Evolutionary conservation across 2,888 invertebrate genomes (phyloP).

Genomic region (Microctonus aethiopoides): DNA sequence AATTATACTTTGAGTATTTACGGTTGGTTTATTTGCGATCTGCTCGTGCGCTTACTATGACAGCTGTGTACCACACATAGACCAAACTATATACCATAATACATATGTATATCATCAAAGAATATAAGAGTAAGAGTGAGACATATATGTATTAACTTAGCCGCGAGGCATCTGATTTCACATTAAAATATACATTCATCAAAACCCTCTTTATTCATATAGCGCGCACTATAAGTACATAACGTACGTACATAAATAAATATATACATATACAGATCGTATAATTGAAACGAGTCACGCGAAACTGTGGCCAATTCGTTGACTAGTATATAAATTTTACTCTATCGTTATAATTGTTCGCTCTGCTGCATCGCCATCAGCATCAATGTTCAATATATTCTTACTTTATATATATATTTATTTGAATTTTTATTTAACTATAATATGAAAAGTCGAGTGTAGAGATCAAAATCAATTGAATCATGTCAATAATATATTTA

Average conservation of each 20-base stretch:
- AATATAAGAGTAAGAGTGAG: background rate
- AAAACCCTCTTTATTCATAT: no score
- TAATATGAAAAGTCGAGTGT: no score
- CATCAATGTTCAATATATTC: background rate
- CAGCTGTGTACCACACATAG: slow-evolving; percentile 43
- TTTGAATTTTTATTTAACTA: slow-evolving; percentile 9
- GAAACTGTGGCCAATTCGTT: slow-evolving; percentile 54
- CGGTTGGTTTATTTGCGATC: slow-evolving; percentile 60
- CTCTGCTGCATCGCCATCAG: background rate
- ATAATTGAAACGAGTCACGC: slow-evolving; percentile 59
- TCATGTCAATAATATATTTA: background rate
- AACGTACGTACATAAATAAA: background rate
- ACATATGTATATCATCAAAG: no score
- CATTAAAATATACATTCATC: no score
- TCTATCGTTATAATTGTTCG: background rate
- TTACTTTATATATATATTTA: no score
- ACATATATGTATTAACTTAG: slow-evolving; percentile 31
- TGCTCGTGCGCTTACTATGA: slow-evolving; percentile 37
- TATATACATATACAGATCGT: slow-evolving; percentile 28
- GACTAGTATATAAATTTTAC: slow-evolving; percentile 1
- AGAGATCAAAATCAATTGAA: slow-evolving; percentile 17
- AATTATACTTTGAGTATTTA: slow-evolving; percentile 64
- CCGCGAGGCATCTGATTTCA: slow-evolving; percentile 57
- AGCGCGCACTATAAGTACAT: background rate
- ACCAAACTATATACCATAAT: no score